A percentile compares a stretch with the other conserved stretches of the same genome.
These are phyloP conservation scores for Polypterus bichir DNA, from an alignment of 2,113 vertebrate genomes.

Conservation along the genomic window DNA sequence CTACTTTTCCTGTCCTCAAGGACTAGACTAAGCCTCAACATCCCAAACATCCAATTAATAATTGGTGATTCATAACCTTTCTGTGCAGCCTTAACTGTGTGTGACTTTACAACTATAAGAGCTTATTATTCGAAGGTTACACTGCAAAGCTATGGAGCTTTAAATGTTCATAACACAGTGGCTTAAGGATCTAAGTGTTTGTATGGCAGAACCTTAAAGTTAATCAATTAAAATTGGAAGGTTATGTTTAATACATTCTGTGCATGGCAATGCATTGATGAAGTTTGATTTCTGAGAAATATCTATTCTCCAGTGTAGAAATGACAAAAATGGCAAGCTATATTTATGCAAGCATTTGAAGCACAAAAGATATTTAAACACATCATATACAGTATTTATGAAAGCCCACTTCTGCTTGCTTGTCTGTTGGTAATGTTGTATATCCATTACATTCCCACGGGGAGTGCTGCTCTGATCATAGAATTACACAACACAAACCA, in stretches of 20 bases:
- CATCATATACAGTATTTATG: too few relatives aligned
- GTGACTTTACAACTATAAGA: background rate
- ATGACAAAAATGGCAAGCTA: too few relatives aligned
- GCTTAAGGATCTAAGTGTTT: conserved; percentile 17
- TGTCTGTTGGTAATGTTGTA: too few relatives aligned
- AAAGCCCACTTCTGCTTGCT: too few relatives aligned
- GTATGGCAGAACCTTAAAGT: conserved; percentile 24
- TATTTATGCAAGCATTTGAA: too few relatives aligned
- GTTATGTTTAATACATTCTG: conserved; percentile 19
- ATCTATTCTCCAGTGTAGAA: conserved; percentile 17
- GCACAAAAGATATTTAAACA: too few relatives aligned
- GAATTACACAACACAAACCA: too few relatives aligned
- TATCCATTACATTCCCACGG: too few relatives aligned
- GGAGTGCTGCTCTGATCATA: too few relatives aligned
- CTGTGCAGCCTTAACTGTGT: background rate
- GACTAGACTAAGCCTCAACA: too few relatives aligned
- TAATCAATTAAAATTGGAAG: conserved; percentile 26
- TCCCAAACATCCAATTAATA: background rate
- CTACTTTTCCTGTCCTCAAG: too few relatives aligned
- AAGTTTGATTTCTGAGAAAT: conserved; percentile 13
- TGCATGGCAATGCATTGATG: conserved; percentile 18
- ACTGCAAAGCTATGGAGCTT: conserved; percentile 17
- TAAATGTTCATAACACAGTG: conserved; percentile 21
- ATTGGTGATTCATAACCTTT: background rate
- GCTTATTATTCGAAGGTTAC: conserved; percentile 15